Percentiles rank a stretch among this genome's conserved stretches.
phyloP scores from a whole-genome alignment of 2,888 invertebrate genomes.

The Chromoteleia sp. region DNA sequence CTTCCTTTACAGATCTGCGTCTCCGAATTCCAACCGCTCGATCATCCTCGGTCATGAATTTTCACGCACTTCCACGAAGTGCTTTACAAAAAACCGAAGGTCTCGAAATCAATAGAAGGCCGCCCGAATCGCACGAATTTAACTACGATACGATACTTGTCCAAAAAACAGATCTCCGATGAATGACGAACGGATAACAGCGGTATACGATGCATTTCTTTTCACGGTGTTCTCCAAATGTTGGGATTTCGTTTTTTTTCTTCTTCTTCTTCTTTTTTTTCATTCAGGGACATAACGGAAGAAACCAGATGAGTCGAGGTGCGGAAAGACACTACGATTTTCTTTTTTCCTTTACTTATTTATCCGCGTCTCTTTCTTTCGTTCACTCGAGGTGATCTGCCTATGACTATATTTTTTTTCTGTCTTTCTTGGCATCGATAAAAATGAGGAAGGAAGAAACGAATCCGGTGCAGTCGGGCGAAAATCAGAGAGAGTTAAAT shows the following conservation, averaged over 20 bases:
- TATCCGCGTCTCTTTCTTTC: background rate
- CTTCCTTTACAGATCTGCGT: too few species aligned
- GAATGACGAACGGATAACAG: slow-evolving; percentile 21
- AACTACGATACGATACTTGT: background rate
- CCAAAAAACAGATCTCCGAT: slow-evolving; percentile 11
- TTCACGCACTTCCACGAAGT: slow-evolving; percentile 5
- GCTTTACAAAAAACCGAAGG: background rate
- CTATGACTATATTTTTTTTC: too few species aligned
- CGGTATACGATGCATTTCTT: slow-evolving; percentile 15
- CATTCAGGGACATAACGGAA: slow-evolving; percentile 4
- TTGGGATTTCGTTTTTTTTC: too few species aligned
- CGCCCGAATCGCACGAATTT: background rate
- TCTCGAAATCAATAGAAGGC: background rate
- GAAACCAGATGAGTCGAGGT: slow-evolving; percentile 15
- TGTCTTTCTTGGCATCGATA: background rate
- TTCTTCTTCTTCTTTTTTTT: slow-evolving; percentile 1
- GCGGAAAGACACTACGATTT: background rate
- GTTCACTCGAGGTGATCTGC: too few species aligned
- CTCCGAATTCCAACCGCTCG: background rate
- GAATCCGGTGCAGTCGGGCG: slow-evolving; percentile 18
- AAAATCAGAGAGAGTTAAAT: slow-evolving; percentile 39
- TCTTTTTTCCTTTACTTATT: background rate
- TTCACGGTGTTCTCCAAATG: background rate
- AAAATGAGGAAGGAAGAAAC: background rate
- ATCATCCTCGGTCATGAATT: slow-evolving; percentile 4